A percentile compares a stretch with the other conserved stretches of the same genome.
Evolutionary conservation across 2,113 vertebrate genomes (phyloP).

Genomic region (Pipra filicauda): DNA sequence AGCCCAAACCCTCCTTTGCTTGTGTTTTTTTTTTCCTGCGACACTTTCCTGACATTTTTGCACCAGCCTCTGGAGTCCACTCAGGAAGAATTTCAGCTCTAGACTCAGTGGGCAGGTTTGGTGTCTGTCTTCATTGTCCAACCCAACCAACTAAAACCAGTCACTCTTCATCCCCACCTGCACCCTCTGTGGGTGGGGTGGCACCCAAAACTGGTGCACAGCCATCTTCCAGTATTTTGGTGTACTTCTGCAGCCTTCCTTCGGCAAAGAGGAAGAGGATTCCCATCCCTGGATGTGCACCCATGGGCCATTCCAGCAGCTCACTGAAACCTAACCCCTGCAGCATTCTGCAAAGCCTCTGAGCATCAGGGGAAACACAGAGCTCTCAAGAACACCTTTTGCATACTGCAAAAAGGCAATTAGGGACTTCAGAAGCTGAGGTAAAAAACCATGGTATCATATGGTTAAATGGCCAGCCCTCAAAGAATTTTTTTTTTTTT

Average conservation of each 20-base stretch:
- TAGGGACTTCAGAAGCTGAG: background rate
- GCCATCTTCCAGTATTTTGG: background rate
- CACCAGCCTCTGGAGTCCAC: background rate
- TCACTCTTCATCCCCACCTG: background rate
- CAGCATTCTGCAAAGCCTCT: background rate
- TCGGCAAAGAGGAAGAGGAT: background rate
- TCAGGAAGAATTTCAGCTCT: background rate
- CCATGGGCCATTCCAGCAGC: background rate
- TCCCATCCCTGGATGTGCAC: background rate
- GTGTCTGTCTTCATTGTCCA: background rate
- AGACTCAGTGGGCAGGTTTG: background rate
- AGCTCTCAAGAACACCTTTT: background rate
- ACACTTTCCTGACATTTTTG: background rate
- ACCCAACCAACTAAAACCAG: background rate
- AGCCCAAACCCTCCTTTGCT: background rate
- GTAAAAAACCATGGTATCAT: background rate
- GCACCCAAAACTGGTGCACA: background rate
- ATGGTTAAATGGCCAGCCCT: background rate
- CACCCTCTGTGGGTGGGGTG: background rate
- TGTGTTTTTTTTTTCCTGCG: background rate
- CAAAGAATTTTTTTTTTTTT: background rate
- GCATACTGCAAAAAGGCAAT: background rate
- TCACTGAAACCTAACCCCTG: accelerated
- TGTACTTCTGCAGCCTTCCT: background rate
- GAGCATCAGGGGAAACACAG: background rate